Percentiles rank a stretch among this genome's conserved stretches.
Conservation (phyloP, 2,797 vertebrate genomes). For the Sebastes minor region DNA sequence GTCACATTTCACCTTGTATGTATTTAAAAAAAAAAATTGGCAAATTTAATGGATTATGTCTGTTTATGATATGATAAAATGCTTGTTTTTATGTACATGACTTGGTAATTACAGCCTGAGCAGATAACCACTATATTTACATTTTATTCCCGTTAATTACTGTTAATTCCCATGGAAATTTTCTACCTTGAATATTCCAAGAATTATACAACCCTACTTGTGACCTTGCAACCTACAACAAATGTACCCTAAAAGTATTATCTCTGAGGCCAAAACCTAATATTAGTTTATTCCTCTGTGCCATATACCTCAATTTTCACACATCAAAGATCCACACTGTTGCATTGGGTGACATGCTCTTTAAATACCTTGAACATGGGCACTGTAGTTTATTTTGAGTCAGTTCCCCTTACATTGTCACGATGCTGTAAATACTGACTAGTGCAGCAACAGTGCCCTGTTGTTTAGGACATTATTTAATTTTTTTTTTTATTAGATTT, state of each 20-base stretch:
- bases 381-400: not conserved
- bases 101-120: not conserved
- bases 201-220: no score
- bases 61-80: not conserved
- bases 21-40: not conserved
- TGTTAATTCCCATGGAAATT: no score
- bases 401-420: not conserved
- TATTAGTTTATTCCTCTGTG: not conserved
- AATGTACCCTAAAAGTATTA: not conserved
- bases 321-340: not conserved
- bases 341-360: not conserved
- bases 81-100: not conserved
- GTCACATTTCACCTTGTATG: not conserved
- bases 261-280: not conserved
- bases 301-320: not conserved
- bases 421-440: not conserved
- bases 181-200: no score
- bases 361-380: not conserved
- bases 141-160: not conserved
- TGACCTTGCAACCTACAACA: not conserved
- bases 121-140: no score
- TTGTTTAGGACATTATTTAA: not conserved
- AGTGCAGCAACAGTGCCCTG: not conserved
- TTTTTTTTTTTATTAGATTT: not conserved
- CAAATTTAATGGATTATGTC: not conserved